These are phyloP conservation scores for Rhinogobius similis DNA, from an alignment of 2,113 vertebrate genomes.

Conservation along the genomic window DNA sequence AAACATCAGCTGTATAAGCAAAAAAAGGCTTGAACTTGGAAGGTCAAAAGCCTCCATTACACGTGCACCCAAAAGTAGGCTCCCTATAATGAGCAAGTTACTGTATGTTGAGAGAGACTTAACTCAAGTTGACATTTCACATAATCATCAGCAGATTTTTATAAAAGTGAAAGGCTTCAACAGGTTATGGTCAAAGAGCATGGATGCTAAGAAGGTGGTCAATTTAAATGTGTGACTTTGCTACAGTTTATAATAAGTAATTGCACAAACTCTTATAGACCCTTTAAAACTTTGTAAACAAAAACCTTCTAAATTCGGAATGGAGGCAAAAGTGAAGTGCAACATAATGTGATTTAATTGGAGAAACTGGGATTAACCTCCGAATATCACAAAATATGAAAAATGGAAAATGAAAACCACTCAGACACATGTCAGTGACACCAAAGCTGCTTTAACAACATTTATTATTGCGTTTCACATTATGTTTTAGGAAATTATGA, in stretches of 20 bases:
- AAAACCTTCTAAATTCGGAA: no score
- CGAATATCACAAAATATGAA: no score
- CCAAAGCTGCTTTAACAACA: no score
- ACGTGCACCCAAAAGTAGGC: conserved; percentile 36
- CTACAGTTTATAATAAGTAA: not conserved
- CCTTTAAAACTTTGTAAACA: no score
- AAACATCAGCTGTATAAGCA: conserved; percentile 78
- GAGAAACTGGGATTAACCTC: no score
- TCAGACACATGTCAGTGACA: no score
- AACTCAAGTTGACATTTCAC: conserved; percentile 55
- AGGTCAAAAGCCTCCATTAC: conserved; percentile 70
- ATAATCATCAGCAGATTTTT: conserved; percentile 54
- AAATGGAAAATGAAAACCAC: no score
- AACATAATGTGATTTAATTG: no score
- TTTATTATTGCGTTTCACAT: no score
- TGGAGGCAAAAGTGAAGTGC: no score
- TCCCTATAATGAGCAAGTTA: conserved; percentile 56
- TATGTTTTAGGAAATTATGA: no score
- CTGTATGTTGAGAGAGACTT: conserved; percentile 46
- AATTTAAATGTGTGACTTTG: not conserved
- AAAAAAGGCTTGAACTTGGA: conserved; percentile 54
- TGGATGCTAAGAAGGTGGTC: not conserved
- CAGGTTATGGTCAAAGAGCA: conserved; percentile 38
- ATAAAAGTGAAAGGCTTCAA: conserved; percentile 26
- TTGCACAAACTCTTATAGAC: not conserved